Percentiles rank a stretch among this genome's conserved stretches.
These are phyloP conservation scores for Cheilosia grossa DNA, from an alignment of 2,888 invertebrate genomes.

Conservation along the genomic window DNA sequence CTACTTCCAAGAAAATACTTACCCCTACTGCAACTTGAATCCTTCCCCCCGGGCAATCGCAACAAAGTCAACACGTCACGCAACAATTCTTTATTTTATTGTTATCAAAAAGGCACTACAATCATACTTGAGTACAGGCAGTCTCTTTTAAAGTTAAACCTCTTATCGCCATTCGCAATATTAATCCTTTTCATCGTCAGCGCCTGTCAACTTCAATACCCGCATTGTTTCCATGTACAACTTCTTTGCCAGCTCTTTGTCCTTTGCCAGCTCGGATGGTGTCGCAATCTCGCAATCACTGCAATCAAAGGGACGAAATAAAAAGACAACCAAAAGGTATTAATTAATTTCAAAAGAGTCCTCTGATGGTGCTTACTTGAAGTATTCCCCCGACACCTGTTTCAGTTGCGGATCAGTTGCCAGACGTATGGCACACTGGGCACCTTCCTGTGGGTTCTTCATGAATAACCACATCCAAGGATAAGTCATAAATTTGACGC, in stretches of 20 bases:
- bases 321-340: conserved; percentile 42
- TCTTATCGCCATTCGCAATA: conserved; percentile 4
- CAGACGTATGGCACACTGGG: conserved; percentile 87
- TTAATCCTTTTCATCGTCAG: conserved; percentile 76
- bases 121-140: neutral
- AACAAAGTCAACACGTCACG: too few relatives aligned
- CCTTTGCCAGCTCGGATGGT: conserved; percentile 84
- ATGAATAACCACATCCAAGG: conserved; percentile 88
- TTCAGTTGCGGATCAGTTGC: conserved; percentile 87
- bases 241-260: conserved; percentile 84
- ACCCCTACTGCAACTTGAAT: too few relatives aligned
- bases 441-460: conserved; percentile 88
- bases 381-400: conserved; percentile 87
- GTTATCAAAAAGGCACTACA: conserved; percentile 28
- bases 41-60: too few relatives aligned
- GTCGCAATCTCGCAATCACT: conserved; percentile 86
- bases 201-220: conserved; percentile 80
- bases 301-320: conserved; percentile 78
- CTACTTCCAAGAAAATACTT: too few relatives aligned
- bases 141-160: conserved; percentile 17
- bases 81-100: conserved; percentile 13
- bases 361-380: conserved; percentile 84
- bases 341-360: conserved; percentile 52
- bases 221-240: conserved; percentile 81
- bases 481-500: conserved; percentile 85